Evolutionary conservation across 2,113 vertebrate genomes (phyloP).

Genomic region (Athene cunicularia): DNA sequence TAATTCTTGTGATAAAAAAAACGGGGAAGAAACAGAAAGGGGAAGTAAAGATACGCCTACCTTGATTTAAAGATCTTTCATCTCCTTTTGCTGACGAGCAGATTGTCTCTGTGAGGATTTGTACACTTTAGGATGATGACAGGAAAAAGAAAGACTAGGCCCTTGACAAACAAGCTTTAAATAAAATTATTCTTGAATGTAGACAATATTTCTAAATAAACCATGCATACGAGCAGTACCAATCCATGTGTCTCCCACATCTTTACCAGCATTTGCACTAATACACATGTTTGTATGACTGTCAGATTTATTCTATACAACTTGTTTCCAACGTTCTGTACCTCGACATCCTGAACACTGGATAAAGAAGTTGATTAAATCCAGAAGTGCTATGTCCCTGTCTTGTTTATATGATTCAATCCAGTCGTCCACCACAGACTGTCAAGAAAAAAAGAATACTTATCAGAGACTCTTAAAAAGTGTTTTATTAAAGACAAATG

Average conservation of each 20-base stretch:
- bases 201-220: not conserved
- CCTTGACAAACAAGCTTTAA: conserved; percentile 22
- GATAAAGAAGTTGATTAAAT: conserved; percentile 99
- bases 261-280: conserved; percentile 6
- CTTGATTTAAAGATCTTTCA: not conserved
- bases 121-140: not conserved
- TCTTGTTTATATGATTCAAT: conserved; percentile 99
- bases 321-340: conserved; percentile 73
- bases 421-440: conserved; percentile 99
- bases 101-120: not conserved
- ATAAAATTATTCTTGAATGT: not conserved
- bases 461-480: conserved; percentile 60
- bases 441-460: conserved; percentile 60
- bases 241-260: not conserved
- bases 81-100: not conserved
- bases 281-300: not conserved
- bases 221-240: not conserved
- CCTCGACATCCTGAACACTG: conserved; percentile 99
- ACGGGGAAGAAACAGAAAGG: not conserved
- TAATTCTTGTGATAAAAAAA: not conserved
- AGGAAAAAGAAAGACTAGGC: not conserved
- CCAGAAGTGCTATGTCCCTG: conserved; percentile 95
- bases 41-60: not conserved
- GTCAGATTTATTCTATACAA: conserved; percentile 48
- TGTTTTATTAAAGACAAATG: conserved; percentile 44